Base-by-base conservation (phyloP, 1,140 invertebrate species). In the Melitaea cinxia region DNA sequence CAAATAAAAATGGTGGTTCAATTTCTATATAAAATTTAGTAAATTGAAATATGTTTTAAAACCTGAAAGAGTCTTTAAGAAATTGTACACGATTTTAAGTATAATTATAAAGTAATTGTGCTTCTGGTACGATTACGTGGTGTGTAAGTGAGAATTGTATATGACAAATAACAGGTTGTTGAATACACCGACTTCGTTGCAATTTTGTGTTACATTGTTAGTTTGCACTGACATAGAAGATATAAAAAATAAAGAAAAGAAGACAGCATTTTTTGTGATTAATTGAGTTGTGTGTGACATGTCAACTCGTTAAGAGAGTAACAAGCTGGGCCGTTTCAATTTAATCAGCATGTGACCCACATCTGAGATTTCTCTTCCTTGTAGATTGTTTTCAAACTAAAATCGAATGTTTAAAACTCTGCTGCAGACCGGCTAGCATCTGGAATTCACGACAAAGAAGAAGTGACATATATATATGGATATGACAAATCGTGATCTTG, bases 271-370 rank as follows among this genome's bases (percentile, higher is more conserved):
- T 26, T 30, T 30, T 37, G 42, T 50, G 12, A 14, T 35, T 24
- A 28, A 15, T 37, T 1, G 35, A 28, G 19, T 56, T 64, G 15
- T 56, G 24, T 55, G 10, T 49, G 35, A 35, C 56, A 9, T 54
- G 50, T 30, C 50, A 33, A 17, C 37, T 24, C 49, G 19, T 45
- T 35, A 35, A 6, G 33, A 28, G 45, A 23, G 33, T 30, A 49
- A 63, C 65, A 63, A 78, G 70, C 75, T 74, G 66, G 62, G 56
- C 68, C 60, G 76, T 63, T 79, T 78, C 68, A 78, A 78, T 79
- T 82, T 77, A 89, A 89, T 91, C 92, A 92, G 91, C 92, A 92
- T 93, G 92, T 93, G 92, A 93, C 92, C 92, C 91, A 89, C 91
- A 91, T 93, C 87, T 90, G 85, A 91, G 89, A 90, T 92, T 92